Evolutionary conservation across 2,888 invertebrate genomes (phyloP), one percentile per base, ranked within the genome.

Genomic region (Sphaeridia pumilis): DNA sequence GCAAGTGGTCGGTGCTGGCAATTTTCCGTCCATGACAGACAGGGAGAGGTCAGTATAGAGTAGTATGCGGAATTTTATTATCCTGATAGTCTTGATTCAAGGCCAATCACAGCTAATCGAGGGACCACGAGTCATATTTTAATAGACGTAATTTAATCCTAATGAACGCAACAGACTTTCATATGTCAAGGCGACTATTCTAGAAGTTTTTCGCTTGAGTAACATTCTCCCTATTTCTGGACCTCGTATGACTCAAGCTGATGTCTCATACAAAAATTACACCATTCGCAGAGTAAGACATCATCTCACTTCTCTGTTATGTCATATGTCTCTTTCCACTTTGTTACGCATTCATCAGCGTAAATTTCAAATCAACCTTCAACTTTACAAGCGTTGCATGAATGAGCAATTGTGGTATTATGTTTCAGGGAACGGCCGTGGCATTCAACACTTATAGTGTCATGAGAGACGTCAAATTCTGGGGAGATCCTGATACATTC

Each of bases 21-120:
- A 72, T 46, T 64, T 72, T 5, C 73, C 77, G 0, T 66, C 69
- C 14, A 68, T 76, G 42, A 65, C 67, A 4, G 76, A 78, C 61
- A 73, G 71, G 73, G 70, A 78, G 76, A 70, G 61, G 60, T 58
- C 50, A 17, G 35, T 36, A n/a, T n/a, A n/a, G n/a, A n/a, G n/a
- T n/a, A n/a, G n/a, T n/a, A n/a, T n/a, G n/a, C n/a, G n/a, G n/a
- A n/a, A n/a, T n/a, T n/a, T n/a, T n/a, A n/a, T n/a, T n/a, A n/a
- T n/a, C n/a, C n/a, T n/a, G n/a, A n/a, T n/a, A n/a, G n/a, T n/a
- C n/a, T n/a, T n/a, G n/a, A n/a, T n/a, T n/a, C n/a, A n/a, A n/a
- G n/a, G n/a, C n/a, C n/a, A n/a, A n/a, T n/a, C n/a, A n/a, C n/a
- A n/a, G n/a, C n/a, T n/a, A n/a, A n/a, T n/a, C n/a, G n/a, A n/a